Percentiles rank a stretch among this genome's conserved stretches.
Conservation (phyloP, 2,113 vertebrate species). For the Donacobius atricapilla region DNA sequence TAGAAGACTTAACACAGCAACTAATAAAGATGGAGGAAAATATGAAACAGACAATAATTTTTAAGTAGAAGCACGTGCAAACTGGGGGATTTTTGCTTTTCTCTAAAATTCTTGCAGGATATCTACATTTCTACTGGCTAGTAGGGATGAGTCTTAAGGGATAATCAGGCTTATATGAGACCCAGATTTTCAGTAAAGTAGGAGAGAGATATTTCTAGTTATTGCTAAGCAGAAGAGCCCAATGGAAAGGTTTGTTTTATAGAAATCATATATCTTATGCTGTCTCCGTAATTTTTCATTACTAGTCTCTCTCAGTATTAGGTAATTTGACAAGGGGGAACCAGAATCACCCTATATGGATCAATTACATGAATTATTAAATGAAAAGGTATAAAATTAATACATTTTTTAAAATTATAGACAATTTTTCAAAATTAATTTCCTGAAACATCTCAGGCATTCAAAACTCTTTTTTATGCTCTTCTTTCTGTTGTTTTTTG, state of each 20-base stretch:
- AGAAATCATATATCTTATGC: background rate
- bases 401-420: fast-evolving
- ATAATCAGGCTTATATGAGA: background rate
- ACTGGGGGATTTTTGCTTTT: background rate
- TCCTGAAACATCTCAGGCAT: background rate
- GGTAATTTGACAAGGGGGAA: background rate
- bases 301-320: background rate
- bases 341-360: background rate
- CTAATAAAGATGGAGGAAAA: background rate
- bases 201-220: background rate
- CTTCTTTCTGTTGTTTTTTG: background rate
- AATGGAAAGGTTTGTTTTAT: background rate
- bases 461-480: background rate
- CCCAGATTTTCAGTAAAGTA: background rate
- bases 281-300: background rate
- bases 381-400: background rate
- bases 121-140: background rate
- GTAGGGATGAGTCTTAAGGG: background rate
- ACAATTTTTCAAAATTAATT: background rate
- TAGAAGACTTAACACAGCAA: background rate
- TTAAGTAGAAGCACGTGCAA: background rate
- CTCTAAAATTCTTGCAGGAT: background rate
- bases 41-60: background rate
- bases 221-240: background rate
- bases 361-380: background rate